phyloP scores from a whole-genome alignment of 2,888 invertebrate genomes.

The Lepetodrilus schrolli region DNA sequence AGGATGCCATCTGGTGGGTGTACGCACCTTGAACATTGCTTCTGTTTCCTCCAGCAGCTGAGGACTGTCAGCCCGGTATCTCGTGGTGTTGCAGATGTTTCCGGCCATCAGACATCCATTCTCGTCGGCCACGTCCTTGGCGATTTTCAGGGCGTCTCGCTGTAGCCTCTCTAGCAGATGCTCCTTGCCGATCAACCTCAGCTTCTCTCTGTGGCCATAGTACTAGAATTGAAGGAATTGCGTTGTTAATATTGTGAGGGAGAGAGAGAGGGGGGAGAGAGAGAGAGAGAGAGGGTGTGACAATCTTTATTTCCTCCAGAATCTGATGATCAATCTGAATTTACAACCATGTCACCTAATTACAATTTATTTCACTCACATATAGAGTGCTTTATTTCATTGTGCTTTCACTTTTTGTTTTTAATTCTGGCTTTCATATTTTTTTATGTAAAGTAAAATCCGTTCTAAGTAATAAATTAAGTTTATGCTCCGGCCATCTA shows the following conservation, averaged over 20 bases:
- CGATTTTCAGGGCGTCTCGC: slow-evolving; percentile 63
- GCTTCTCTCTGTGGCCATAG: slow-evolving; percentile 71
- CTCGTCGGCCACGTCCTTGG: slow-evolving; percentile 68
- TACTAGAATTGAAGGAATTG: slow-evolving; percentile 54
- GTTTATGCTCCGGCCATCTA: too few species aligned
- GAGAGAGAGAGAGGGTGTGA: too few species aligned
- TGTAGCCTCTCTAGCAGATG: slow-evolving; percentile 66
- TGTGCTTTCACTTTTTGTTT: too few species aligned
- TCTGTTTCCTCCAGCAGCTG: slow-evolving; percentile 27
- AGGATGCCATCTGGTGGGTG: background rate
- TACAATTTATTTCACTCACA: too few species aligned
- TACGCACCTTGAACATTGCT: background rate
- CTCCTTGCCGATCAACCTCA: slow-evolving; percentile 65
- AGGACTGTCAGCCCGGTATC: slow-evolving; percentile 53
- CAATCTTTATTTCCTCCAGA: too few species aligned
- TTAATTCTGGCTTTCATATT: too few species aligned
- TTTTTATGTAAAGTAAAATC: too few species aligned
- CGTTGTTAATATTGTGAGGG: background rate
- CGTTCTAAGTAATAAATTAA: too few species aligned
- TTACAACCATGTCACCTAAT: too few species aligned
- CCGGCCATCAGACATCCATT: slow-evolving; percentile 72
- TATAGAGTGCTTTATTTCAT: too few species aligned
- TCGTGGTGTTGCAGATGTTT: slow-evolving; percentile 68
- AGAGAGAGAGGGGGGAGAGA: too few species aligned
- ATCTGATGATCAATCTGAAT: too few species aligned